Base-by-base conservation (phyloP, 1,140 invertebrate species). In the Chionoecetes opilio region DNA sequence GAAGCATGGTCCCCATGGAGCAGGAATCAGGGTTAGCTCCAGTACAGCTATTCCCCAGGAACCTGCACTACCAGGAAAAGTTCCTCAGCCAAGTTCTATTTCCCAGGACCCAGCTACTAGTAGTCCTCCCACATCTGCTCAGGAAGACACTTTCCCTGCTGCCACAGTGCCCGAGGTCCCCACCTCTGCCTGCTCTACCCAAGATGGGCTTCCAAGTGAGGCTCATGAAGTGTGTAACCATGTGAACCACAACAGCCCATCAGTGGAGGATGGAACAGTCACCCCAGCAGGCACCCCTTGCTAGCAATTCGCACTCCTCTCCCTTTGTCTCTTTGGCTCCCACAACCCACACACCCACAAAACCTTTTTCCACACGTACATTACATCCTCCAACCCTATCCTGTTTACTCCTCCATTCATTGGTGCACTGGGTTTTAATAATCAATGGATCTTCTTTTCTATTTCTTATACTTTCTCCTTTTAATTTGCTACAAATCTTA, bases 171-270 rank as follows among this genome's bases (percentile, higher is more conserved):
- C 38, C 26, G 90, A 87, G 85, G 34, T n/a, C 85, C 46, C 90
- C n/a, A n/a, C 34, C 86, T 89, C 87, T 75, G 88, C 46, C 63
- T 32, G 91, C 88, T 34, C 91, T 3, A 37, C 88, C 63, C 63
- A 75, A 26, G 63, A 75, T n/a, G 63, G n/a, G n/a, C 63, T 75
- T 26, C 63, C 63, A 0, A 75, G n/a, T n/a, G 63, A 75, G 63
- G n/a, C 63, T 75, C 75, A 86, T 3, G 90, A 95, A 87, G 94
- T 95, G 29, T 95, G 82, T 46, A 95, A 95, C 84, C 94, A 95
- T 92, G 90, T 95, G 46, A 95, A 95, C 87, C 90, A 95, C 75
- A 88, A 84, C 82, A 92, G 84, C 88, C 92, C 94, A 85, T 92
- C 94, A 35, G 93, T 91, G 9, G 91, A 85, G n/a, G 91, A 95